Conservation (phyloP, 2,113 vertebrate genomes). For the Gracilinanus agilis region DNA sequence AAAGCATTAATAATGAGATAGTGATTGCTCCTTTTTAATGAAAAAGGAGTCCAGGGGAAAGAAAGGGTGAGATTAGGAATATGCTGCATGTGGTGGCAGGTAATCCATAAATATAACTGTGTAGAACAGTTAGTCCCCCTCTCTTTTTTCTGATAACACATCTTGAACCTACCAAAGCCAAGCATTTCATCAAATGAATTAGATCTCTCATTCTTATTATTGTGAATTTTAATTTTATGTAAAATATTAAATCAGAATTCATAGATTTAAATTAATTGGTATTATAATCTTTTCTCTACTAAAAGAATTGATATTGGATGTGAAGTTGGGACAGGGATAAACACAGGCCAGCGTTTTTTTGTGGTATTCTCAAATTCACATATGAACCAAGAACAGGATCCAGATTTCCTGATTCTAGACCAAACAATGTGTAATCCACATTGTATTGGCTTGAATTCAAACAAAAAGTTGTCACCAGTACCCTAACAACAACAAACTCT, state of each 20-base stretch:
- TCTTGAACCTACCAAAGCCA: conserved; percentile 43
- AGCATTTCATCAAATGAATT: background rate
- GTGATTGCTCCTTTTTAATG: background rate
- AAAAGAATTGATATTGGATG: background rate
- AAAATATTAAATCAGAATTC: background rate
- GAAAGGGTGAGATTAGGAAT: background rate
- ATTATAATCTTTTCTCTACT: conserved; percentile 27
- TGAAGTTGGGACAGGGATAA: background rate
- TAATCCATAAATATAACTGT: background rate
- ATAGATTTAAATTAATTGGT: background rate
- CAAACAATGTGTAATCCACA: background rate
- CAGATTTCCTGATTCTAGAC: background rate
- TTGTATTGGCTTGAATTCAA: background rate
- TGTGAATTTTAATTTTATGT: background rate
- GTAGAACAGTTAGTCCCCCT: background rate
- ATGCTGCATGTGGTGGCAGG: background rate
- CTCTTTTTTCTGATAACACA: background rate
- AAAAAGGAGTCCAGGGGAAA: background rate
- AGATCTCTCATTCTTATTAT: background rate
- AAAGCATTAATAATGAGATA: background rate
- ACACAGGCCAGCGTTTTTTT: background rate
- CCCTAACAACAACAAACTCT: background rate
- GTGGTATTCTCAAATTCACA: background rate
- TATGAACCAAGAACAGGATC: background rate
- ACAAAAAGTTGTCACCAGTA: background rate